Base-by-base conservation (phyloP, 1,140 invertebrate genomes). In the Agrilus planipennis region DNA sequence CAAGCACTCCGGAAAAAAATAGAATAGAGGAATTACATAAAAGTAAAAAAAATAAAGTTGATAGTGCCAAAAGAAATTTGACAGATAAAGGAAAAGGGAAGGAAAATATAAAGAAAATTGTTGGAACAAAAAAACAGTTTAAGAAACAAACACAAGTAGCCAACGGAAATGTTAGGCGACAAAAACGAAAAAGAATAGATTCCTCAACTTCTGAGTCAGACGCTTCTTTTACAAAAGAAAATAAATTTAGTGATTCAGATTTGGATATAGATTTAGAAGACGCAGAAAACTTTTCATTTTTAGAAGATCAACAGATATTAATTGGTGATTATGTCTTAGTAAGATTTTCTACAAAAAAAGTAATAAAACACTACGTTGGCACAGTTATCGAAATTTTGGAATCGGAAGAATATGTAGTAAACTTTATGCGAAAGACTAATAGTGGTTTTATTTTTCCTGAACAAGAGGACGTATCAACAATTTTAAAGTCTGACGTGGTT, bases 391-490 rank as follows among this genome's bases (percentile, higher is more conserved):
- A 6, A 16, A 31, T 34, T 11, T 15, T 17, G 20, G 19, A 34
- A 18, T n/a, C n/a, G n/a, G 32, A 16, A 18, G 32, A 34, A 34
- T 12, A 18, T 4, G 20, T 14, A 18, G 32, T 34, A 5, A 34
- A 34, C 7, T 34, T 5, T 34, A n/a, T 34, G 20, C 15, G 32
- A 34, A 14, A 34, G 20, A 15, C 32, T 18, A 34, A 34, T 18
- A 18, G 32, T 20, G 15, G 32, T 18, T 34, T 34, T 34, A 18
- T 18, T 34, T 34, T 18, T 34, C 32, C 32, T 18, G 17, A 7
- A 18, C 16, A 34, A 16, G 19, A 34, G 4, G 32, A 34, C 15
- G 15, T 34, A 4, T 18, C 15, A 7, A 20, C 32, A 4, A 34
- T 34, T 11, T 34, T 18, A 18, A 34, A 18, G 32, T 4, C 16